Evolutionary conservation across 2,113 vertebrate genomes (phyloP).

Genomic region (Sylvilagus bachmani): DNA sequence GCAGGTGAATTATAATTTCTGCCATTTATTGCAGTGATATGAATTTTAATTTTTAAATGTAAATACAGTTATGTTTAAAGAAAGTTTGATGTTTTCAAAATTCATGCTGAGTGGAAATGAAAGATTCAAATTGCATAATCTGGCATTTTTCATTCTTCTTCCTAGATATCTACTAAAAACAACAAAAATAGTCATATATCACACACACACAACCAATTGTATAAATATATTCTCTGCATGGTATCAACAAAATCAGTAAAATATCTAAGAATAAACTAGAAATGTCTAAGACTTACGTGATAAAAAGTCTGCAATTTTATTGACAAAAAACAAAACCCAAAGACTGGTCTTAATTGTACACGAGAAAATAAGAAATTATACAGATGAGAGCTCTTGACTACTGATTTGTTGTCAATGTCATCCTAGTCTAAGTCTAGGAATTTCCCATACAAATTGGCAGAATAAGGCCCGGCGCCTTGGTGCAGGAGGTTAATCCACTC

Average conservation of each 20-base stretch:
- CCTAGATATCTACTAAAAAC: not conserved
- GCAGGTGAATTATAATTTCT: conserved; percentile 43
- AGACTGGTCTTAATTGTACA: not conserved
- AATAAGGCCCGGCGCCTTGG: not conserved
- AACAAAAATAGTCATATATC: not conserved
- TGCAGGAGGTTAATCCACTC: too few species aligned
- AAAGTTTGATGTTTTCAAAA: not conserved
- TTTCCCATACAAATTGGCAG: not conserved
- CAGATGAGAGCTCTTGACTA: not conserved
- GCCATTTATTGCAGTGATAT: conserved; percentile 11
- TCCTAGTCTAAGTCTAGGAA: not conserved
- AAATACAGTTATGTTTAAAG: not conserved
- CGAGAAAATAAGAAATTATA: not conserved
- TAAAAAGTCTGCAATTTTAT: not conserved
- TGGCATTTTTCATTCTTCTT: not conserved
- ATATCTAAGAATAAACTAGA: not conserved
- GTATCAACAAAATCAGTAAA: not conserved
- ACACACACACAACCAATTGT: not conserved
- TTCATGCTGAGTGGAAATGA: not conserved
- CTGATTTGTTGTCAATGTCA: not conserved
- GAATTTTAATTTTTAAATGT: conserved; percentile 46
- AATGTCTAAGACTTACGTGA: not conserved
- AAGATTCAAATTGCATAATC: not conserved
- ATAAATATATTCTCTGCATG: not conserved
- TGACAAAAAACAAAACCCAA: not conserved